Base-by-base conservation (phyloP, 2,797 vertebrate species). In the Malurus splendens region DNA sequence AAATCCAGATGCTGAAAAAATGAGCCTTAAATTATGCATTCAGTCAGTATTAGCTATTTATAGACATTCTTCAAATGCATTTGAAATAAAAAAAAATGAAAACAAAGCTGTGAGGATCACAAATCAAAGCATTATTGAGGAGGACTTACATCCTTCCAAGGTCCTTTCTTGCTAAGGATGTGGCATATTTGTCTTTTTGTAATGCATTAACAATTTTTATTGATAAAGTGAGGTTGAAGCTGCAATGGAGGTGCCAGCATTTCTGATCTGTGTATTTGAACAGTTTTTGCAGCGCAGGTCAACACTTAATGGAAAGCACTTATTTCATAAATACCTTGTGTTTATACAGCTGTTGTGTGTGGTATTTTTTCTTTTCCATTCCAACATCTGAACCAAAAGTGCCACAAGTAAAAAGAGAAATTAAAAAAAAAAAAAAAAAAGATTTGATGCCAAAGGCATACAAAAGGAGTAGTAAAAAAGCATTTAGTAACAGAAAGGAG, bases 311-410 rank as follows among this genome's bases (percentile, higher is more conserved):
- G 84, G 77, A 86, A 95, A 65, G 70, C 11, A n/a, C 60, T 95
- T 90, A 65, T 77, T 92, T 90, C 79, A 87, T 86, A 45, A 95
- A 92, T 73, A 44, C 47, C 15, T 67, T 7, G 4, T 95, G 67
- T 96, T 96, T 96, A 51, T 77, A 74, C 92, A 96, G 94, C 91
- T 96, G 92, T 80, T 94, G 39, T 3, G 10, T 23, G 36, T 36
- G 36, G 2, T 56, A 55, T 65, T 50, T 48, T 52, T 52, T 56
- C 47, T 60, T 82, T 54, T 71, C 30, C 82, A 86, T 86, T 87
- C 45, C 79, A 86, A 16, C 68, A 78, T 96, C 83, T 88, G 66
- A 89, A 90, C 61, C 80, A 50, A 74, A 92, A 90, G 47, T 80
- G 81, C 72, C 91, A 94, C 61, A 82, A 92, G 20, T 78, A 68